Evolutionary conservation across 1,140 invertebrate species (phyloP), one percentile per base, ranked within the genome.

Genomic region (Drosophila setifemur): DNA sequence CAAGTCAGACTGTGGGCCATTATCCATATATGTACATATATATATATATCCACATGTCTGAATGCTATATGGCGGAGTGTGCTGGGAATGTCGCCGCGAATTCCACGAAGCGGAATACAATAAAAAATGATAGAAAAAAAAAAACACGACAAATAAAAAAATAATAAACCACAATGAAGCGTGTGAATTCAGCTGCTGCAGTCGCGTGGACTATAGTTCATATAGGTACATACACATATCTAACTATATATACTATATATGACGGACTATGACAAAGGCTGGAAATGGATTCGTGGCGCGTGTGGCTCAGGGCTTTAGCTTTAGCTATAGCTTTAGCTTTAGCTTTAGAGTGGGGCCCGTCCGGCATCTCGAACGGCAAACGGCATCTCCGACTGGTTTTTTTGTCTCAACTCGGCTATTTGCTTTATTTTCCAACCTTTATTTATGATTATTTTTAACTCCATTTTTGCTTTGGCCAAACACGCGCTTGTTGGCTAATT

Each of bases 121-220:
- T 63, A 39, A 37, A 63, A n/a, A n/a, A n/a, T n/a, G n/a, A 28
- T 63, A 57, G 40, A 66, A 43, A 43, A 57, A 54, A 57, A 53
- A n/a, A n/a, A n/a, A n/a, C n/a, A n/a, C n/a, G n/a, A 42, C 6
- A 28, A 23, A 52, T 19, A 28, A 52, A 28, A 53, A 44, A 57
- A 58, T 61, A 42, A 61, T 43, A 58, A 61, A 19, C 57, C 77
- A 83, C 73, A 82, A 77, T 64, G 73, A 61, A 68, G 70, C 79
- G 78, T 83, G 78, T 83, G 78, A 83, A 83, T 45, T 83, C 78
- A 83, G 74, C 78, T 76, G 73, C 28, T 72, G 67, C 78, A 85
- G 78, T 85, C 79, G 78, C 78, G 78, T 85, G 78, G 74, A 63
- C 70, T 45, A 37, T 12, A 39, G 16, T 37, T 21, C 71, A 73